These are phyloP conservation scores for Herpailurus yagouaroundi DNA, from an alignment of 2,113 vertebrate genomes.

Conservation along the genomic window DNA sequence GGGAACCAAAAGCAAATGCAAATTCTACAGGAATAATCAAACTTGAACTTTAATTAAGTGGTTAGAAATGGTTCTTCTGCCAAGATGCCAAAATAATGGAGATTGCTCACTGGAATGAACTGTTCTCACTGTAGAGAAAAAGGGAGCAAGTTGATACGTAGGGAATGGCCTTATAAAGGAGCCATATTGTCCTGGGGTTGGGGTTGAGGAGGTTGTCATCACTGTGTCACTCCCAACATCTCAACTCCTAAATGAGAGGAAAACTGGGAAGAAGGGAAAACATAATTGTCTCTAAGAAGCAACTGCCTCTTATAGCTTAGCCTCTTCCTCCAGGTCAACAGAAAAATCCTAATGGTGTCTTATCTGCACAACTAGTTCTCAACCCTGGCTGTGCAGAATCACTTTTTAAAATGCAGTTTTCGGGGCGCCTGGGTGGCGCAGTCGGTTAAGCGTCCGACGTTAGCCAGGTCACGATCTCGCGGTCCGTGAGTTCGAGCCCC, in stretches of 20 bases:
- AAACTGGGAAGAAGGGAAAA: not conserved
- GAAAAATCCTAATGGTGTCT: not conserved
- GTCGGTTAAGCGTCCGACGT: no score
- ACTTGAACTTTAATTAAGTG: conserved; percentile 29
- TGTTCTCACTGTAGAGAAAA: not conserved
- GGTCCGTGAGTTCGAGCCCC: no score
- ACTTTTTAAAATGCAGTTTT: not conserved
- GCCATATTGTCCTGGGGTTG: not conserved
- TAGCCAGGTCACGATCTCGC: no score
- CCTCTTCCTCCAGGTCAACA: not conserved
- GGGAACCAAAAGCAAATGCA: not conserved
- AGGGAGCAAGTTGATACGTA: not conserved
- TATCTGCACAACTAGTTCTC: not conserved
- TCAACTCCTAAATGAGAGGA: not conserved
- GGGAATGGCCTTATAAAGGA: not conserved
- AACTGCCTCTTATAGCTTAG: not conserved
- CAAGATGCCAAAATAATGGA: conserved; percentile 5
- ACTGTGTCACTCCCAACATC: not conserved
- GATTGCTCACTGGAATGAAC: not conserved
- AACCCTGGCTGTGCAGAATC: not conserved
- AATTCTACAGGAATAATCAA: conserved; percentile 1
- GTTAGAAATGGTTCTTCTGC: not conserved
- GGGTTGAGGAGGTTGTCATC: not conserved
- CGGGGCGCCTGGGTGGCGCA: no score
- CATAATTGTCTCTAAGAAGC: not conserved